Evolutionary conservation across 2,888 invertebrate genomes (phyloP), one percentile per base, ranked within the genome.

Genomic region (Xanthorhoe designata): DNA sequence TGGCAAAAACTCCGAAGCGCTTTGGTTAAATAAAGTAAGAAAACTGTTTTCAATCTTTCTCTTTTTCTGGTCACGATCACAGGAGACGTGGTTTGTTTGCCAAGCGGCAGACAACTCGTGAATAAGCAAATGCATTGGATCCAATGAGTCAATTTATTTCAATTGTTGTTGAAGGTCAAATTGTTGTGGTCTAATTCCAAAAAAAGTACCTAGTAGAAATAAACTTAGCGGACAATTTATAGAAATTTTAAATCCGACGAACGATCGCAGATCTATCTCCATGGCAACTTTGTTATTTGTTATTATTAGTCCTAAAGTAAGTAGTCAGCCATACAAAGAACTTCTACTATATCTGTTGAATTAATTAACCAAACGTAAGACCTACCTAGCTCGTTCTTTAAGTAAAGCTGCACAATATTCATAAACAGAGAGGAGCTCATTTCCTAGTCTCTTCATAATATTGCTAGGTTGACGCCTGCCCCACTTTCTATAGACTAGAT

Each of bases 1-100:
- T 93, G 92, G 92, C 87, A 83, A 64, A 92, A 88, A 74, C 74
- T 93, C 15, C 81, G 89, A 71, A 82, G 85, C 69, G 85, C 88
- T 61, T 78, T 93, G 60, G 70, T 68, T 38, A 84, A 82, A 68
- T 79, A 74, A 80, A 69, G 59, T 72, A 56, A 69, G 29, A 58
- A 71, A 66, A 66, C 55, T 47, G 61, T 68, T 68, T 72, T 55
- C 53, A 61, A 57, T 54, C 64, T 72, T 65, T 69, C 64, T 71
- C 58, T 57, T 69, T 68, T 58, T 68, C 68, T 70, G 61, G 66
- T 70, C 70, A 69, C 70, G 68, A 61, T 64, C 45, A 57, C 61
- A 47, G 55, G 54, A 50, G 61, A 68, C 69, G 64, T 67, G 70
- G 51, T 61, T 61, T 35, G 61, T 68, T 49, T 73, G 61, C 58